Evolutionary conservation across 2,888 invertebrate genomes (phyloP), one percentile per base, ranked within the genome.

Genomic region (Drosophila algonquin): DNA sequence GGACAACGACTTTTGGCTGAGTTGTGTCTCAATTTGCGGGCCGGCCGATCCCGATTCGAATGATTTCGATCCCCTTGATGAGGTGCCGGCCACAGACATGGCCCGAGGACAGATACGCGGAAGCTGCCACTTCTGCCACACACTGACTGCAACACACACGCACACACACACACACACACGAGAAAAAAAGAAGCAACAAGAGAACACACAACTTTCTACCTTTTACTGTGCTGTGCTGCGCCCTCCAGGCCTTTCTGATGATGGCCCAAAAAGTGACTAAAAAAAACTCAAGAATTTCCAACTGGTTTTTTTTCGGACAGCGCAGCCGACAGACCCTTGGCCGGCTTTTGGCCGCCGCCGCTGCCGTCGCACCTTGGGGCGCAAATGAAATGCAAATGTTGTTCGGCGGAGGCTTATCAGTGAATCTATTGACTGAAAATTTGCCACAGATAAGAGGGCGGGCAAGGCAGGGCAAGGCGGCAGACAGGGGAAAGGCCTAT

Each of bases 311-410:
- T 30, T 2, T 50, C 8, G 21, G 21, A 6, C 12, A 30, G 24
- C 46, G 32, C 27, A 27, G 27, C 21, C 4, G 3, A 4, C n/a
- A 45, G 35, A 40, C 40, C 14, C 7, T 40, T 40, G 45, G 30
- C 16, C 40, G 12, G 45, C 52, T 21, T 51, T 67, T 46, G 45
- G 16, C 30, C 30, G 18, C 44, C 45, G 21, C 3, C 3, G 16
- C 8, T 8, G 18, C 47, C 45, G 21, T 3, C 21, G 35, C 18
- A 51, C 32, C 35, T 27, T 46, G 50, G 53, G 67, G 74, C 68
- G 74, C 75, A 80, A 89, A 83, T 89, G 79, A 80, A 84, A 87
- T 87, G 85, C 80, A 86, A 89, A 89, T 87, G 65, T 48, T 69
- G 62, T 54, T 51, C 35, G 64, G 53, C 35, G 64, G 53, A 44